A percentile compares a stretch with the other conserved stretches of the same genome.
Conservation (phyloP, 2,797 vertebrate genomes). For the Acipenser oxyrinchus region DNA sequence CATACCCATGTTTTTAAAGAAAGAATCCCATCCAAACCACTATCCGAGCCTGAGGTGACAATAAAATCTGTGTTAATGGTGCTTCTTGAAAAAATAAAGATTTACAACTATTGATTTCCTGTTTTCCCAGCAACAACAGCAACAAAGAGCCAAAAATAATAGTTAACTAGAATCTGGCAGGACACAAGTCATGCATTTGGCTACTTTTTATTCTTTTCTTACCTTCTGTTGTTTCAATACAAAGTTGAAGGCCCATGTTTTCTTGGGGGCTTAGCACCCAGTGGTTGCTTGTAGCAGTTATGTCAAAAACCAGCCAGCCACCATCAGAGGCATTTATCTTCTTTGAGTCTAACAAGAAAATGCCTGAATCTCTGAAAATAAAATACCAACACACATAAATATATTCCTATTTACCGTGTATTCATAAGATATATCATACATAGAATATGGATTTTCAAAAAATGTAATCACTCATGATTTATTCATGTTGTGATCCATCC, state of each 20-base stretch:
- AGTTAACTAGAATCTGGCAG: background rate
- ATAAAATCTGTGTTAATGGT: background rate
- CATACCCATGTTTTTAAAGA: background rate
- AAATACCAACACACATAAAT: background rate
- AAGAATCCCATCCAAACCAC: background rate
- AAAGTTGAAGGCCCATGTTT: constrained; percentile 94
- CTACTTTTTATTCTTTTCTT: constrained; percentile 39
- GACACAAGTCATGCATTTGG: too few relatives aligned
- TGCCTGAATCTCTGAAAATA: constrained; percentile 82
- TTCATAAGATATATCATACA: too few relatives aligned
- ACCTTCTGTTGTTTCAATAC: constrained; percentile 85
- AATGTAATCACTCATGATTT: too few relatives aligned
- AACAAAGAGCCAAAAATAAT: constrained; percentile 1
- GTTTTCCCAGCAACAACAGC: constrained; percentile 11
- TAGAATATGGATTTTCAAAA: too few relatives aligned
- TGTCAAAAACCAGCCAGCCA: constrained; percentile 96
- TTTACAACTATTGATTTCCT: constrained; percentile 2
- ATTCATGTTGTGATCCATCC: too few relatives aligned
- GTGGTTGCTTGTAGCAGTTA: constrained; percentile 95
- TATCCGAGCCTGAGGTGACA: background rate
- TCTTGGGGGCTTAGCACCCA: constrained; percentile 97
- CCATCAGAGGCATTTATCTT: constrained; percentile 80
- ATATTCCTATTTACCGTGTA: too few relatives aligned
- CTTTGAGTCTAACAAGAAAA: constrained; percentile 86
- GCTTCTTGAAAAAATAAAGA: constrained; percentile 1